Percentiles rank a stretch among this genome's conserved stretches.
Conservation (phyloP, 53 echinoderm and acorn worm species). For the Patiria pectinifera region DNA sequence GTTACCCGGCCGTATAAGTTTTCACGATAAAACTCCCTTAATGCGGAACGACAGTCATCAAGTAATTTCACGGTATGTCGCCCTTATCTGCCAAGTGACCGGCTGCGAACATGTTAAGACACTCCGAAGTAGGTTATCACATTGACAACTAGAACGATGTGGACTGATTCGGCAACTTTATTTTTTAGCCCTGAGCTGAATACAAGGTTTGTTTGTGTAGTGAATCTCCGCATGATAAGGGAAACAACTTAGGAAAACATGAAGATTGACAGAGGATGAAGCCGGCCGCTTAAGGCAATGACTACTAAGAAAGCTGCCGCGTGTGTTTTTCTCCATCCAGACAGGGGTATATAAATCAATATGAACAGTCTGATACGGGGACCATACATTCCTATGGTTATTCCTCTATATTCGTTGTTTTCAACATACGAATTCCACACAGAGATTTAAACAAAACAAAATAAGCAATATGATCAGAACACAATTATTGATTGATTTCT, state of each 20-base stretch:
- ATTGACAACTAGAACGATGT: constrained; percentile 7
- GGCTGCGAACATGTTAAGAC: neutral
- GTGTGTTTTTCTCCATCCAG: neutral
- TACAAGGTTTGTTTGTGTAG: constrained; percentile 43
- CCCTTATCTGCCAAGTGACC: neutral
- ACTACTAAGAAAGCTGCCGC: neutral
- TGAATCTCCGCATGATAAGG: constrained; percentile 20
- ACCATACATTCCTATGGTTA: no score
- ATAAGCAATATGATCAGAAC: no score
- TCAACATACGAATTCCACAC: no score
- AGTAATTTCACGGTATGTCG: constrained; percentile 2
- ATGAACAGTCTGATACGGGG: neutral
- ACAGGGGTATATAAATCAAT: neutral
- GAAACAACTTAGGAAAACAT: neutral
- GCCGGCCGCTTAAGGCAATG: constrained; percentile 8
- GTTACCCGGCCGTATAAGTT: neutral
- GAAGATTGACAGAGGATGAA: neutral
- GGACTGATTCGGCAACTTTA: neutral
- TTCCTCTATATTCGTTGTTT: no score
- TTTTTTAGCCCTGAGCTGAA: constrained; percentile 28
- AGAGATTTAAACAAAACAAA: no score
- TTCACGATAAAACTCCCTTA: neutral
- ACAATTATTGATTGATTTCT: no score
- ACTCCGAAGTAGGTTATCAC: constrained; percentile 23
- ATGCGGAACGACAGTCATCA: neutral